Conservation (phyloP, 2,888 invertebrate species). For the Chloroclystis v-ata region DNA sequence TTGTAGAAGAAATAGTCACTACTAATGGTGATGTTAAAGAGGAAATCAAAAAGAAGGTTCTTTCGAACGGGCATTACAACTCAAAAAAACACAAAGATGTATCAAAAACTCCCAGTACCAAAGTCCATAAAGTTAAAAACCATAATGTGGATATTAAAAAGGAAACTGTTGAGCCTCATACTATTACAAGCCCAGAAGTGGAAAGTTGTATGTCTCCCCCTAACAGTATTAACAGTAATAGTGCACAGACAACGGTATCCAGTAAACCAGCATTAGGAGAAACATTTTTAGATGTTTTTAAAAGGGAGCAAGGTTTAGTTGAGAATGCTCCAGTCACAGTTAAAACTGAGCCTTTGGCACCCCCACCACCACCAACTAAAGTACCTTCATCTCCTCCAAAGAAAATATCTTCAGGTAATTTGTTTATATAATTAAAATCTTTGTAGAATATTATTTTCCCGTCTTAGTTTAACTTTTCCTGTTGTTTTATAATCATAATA, state of each 20-base stretch:
- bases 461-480: too few species aligned
- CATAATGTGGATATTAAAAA: constrained; percentile 42
- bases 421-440: not conserved
- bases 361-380: constrained; percentile 35
- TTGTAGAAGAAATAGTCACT: constrained; percentile 52
- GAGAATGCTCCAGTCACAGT: constrained; percentile 38
- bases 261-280: constrained; percentile 45
- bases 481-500: too few species aligned
- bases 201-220: constrained; percentile 39
- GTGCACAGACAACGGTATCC: constrained; percentile 36
- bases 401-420: constrained; percentile 51
- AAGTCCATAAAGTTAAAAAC: constrained; percentile 57
- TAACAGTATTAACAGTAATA: constrained; percentile 64
- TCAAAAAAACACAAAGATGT: constrained; percentile 41
- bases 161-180: constrained; percentile 43
- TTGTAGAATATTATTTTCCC: too few species aligned
- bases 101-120: constrained; percentile 39
- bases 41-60: constrained; percentile 45
- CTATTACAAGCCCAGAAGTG: constrained; percentile 49
- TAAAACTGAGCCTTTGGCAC: constrained; percentile 47
- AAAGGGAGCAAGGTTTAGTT: constrained; percentile 64
- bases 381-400: constrained; percentile 47
- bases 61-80: constrained; percentile 61
- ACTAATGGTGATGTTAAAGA: constrained; percentile 60
- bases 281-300: constrained; percentile 72